Evolutionary conservation across 2,888 invertebrate species (phyloP).

Genomic region (Rhodophaea formosa): DNA sequence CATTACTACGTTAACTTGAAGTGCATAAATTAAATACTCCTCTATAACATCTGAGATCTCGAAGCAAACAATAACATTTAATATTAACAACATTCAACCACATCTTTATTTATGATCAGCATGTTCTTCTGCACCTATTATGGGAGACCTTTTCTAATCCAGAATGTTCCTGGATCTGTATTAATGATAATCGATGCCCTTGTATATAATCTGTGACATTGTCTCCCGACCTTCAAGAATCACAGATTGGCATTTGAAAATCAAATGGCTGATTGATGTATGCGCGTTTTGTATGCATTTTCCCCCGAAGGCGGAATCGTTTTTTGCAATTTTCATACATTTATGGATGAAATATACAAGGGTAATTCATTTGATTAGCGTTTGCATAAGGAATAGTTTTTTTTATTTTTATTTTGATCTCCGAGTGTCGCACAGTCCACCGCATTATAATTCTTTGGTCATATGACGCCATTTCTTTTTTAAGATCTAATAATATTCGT

Average conservation of each 20-base stretch:
- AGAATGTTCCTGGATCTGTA: conserved; percentile 50
- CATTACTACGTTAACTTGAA: too few relatives aligned
- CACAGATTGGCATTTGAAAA: conserved; percentile 48
- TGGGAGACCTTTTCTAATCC: conserved; percentile 31
- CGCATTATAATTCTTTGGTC: background rate
- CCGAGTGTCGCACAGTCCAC: background rate
- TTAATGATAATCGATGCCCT: conserved; percentile 44
- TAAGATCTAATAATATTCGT: too few relatives aligned
- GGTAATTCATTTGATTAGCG: conserved; percentile 20
- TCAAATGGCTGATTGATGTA: conserved; percentile 42
- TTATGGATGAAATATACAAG: conserved; percentile 27
- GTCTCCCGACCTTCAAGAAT: conserved; percentile 42
- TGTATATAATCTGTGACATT: conserved; percentile 46
- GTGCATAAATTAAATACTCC: too few relatives aligned
- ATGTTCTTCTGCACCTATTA: conserved; percentile 10
- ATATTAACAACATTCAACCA: conserved; percentile 4
- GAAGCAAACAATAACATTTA: conserved; percentile 7
- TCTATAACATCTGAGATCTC: background rate
- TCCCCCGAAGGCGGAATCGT: conserved; percentile 27
- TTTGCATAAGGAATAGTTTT: background rate
- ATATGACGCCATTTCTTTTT: too few relatives aligned
- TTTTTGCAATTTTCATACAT: conserved; percentile 26
- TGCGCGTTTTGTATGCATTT: conserved; percentile 26
- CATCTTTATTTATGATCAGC: conserved; percentile 22
- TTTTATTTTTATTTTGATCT: background rate